These are phyloP conservation scores for Aleiodes sp. DNA, from an alignment of 1,140 invertebrate genomes.

Conservation along the genomic window DNA sequence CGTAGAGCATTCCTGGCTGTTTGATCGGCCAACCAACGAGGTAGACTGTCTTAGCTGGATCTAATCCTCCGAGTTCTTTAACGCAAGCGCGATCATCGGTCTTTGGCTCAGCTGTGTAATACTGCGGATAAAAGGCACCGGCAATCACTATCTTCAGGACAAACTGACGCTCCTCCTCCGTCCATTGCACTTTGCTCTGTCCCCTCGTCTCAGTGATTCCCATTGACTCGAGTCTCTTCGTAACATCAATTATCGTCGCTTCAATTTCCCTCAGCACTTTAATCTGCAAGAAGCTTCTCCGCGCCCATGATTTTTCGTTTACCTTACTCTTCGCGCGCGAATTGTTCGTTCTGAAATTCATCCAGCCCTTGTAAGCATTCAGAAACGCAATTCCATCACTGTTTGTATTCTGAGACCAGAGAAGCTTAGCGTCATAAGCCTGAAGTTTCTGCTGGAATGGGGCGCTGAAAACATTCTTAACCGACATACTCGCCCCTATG, in stretches of 20 bases:
- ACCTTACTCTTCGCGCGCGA: constrained; percentile 42
- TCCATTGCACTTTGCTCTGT: constrained; percentile 55
- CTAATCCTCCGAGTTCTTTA: constrained; percentile 72
- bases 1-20: constrained; percentile 80
- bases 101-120: constrained; percentile 73
- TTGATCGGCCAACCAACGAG: constrained; percentile 75
- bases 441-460: constrained; percentile 77
- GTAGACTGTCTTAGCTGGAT: constrained; percentile 82
- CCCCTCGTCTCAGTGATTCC: constrained; percentile 65
- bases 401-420: constrained; percentile 82
- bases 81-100: constrained; percentile 70
- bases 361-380: constrained; percentile 79
- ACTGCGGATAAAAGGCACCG: constrained; percentile 88
- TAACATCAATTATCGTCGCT: constrained; percentile 77
- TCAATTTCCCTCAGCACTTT: constrained; percentile 78
- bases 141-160: constrained; percentile 73
- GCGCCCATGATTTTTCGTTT: constrained; percentile 76
- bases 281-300: constrained; percentile 77
- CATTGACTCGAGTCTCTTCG: constrained; percentile 67
- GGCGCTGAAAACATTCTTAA: constrained; percentile 82
- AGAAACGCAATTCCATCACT: constrained; percentile 88
- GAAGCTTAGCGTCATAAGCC: constrained; percentile 80
- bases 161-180: constrained; percentile 65
- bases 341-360: constrained; percentile 44
- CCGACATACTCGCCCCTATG: constrained; percentile 85